Percentiles rank a stretch among this genome's conserved stretches.
phyloP scores from a whole-genome alignment of 2,888 invertebrate species.

The Scelioninae gen. 2 region DNA sequence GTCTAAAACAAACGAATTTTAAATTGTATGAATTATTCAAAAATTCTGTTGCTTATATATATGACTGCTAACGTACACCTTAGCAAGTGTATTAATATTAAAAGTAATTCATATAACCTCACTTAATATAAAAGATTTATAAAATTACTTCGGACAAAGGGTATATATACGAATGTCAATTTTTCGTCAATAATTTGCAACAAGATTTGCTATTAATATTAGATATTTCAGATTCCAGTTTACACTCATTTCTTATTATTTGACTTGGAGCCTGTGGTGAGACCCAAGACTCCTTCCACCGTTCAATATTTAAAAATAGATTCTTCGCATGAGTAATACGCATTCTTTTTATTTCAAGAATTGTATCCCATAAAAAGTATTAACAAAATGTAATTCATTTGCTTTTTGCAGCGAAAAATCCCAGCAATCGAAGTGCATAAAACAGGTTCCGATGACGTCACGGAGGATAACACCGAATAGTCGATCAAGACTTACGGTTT shows the following conservation, averaged over 20 bases:
- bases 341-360: background rate
- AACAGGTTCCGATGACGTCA: slow-evolving; percentile 3
- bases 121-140: no score
- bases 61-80: no score
- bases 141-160: no score
- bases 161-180: no score
- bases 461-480: slow-evolving; percentile 2
- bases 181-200: no score
- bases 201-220: slow-evolving; percentile 1
- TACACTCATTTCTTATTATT: slow-evolving; percentile 82
- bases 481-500: background rate
- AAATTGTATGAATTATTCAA: no score
- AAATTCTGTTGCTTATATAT: no score
- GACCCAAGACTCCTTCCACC: slow-evolving; percentile 77
- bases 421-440: slow-evolving; percentile 5
- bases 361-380: background rate
- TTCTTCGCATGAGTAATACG: slow-evolving; percentile 23
- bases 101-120: no score
- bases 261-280: slow-evolving; percentile 78
- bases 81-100: no score
- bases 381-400: background rate
- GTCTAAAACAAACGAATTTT: no score
- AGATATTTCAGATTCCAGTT: slow-evolving; percentile 79
- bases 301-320: slow-evolving; percentile 62
- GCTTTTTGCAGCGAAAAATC: slow-evolving; percentile 13